Percentiles rank a stretch among this genome's conserved stretches.
phyloP scores from a whole-genome alignment of 2,113 vertebrate genomes.

The Grantiella picta region DNA sequence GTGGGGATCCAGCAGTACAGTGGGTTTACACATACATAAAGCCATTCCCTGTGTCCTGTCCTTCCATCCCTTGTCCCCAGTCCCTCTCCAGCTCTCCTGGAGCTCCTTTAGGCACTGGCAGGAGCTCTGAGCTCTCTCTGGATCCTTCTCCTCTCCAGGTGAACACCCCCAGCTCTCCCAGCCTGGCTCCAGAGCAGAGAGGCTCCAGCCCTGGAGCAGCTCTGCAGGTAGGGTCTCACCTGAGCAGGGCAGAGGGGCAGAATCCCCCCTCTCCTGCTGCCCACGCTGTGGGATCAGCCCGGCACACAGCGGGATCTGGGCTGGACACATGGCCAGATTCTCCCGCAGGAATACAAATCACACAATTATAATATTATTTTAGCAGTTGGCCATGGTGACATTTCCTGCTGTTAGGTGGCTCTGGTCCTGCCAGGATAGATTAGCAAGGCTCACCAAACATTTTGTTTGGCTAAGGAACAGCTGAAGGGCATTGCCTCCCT shows the following conservation, averaged over 20 bases:
- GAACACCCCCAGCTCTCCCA: background rate
- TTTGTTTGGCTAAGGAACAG: background rate
- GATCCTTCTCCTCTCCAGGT: background rate
- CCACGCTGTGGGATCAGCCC: fast-evolving
- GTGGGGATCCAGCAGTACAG: background rate
- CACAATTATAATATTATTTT: background rate
- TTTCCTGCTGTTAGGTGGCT: background rate
- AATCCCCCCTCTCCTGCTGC: background rate
- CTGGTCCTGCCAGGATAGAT: background rate
- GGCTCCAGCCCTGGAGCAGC: background rate
- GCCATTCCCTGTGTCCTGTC: background rate
- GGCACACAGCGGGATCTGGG: background rate
- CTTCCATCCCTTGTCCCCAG: fast-evolving
- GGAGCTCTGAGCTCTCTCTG: background rate
- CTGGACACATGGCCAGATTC: background rate
- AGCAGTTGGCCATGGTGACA: background rate
- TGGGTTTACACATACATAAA: background rate
- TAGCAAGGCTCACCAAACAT: background rate
- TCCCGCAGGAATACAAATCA: background rate
- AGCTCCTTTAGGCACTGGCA: fast-evolving
- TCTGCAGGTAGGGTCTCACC: background rate
- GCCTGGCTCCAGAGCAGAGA: background rate
- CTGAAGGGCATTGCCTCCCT: background rate
- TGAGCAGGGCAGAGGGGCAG: background rate
- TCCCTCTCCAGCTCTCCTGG: background rate